These are phyloP conservation scores for Portunus trituberculatus DNA, from an alignment of 1,140 invertebrate genomes.

Conservation along the genomic window DNA sequence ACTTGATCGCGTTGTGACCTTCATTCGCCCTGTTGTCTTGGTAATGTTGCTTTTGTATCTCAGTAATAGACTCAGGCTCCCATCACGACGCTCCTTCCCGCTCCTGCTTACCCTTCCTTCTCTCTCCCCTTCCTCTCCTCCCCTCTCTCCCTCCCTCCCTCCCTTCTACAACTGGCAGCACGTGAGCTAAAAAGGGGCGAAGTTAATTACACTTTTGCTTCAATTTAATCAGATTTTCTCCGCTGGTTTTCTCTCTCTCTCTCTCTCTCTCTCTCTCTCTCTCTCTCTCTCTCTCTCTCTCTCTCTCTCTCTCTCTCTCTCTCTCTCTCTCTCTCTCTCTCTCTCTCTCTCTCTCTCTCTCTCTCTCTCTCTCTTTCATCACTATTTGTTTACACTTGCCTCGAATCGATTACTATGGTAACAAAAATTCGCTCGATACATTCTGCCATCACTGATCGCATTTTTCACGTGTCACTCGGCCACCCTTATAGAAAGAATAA, in stretches of 20 bases:
- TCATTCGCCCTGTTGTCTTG: background rate
- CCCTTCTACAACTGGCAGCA: background rate
- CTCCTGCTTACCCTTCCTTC: background rate
- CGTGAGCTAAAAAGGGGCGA: too few relatives aligned
- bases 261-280: background rate
- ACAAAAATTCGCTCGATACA: too few relatives aligned
- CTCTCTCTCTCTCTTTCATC: background rate
- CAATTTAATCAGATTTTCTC: background rate
- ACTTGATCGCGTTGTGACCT: too few relatives aligned
- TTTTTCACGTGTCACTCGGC: too few relatives aligned
- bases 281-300: background rate
- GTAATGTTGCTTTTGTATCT: background rate
- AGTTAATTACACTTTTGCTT: too few relatives aligned
- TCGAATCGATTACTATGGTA: too few relatives aligned
- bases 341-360: conserved; percentile 6
- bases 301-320: conserved; percentile 8
- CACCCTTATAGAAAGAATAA: too few relatives aligned
- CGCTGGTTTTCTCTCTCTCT: background rate
- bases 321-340: conserved; percentile 5
- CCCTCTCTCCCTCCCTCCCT: background rate
- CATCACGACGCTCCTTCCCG: background rate
- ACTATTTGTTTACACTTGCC: too few relatives aligned
- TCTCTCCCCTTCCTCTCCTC: background rate
- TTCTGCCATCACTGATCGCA: too few relatives aligned
- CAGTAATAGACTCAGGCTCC: background rate